These are phyloP conservation scores for Grus americana DNA, from an alignment of 2,113 vertebrate genomes.

Conservation along the genomic window DNA sequence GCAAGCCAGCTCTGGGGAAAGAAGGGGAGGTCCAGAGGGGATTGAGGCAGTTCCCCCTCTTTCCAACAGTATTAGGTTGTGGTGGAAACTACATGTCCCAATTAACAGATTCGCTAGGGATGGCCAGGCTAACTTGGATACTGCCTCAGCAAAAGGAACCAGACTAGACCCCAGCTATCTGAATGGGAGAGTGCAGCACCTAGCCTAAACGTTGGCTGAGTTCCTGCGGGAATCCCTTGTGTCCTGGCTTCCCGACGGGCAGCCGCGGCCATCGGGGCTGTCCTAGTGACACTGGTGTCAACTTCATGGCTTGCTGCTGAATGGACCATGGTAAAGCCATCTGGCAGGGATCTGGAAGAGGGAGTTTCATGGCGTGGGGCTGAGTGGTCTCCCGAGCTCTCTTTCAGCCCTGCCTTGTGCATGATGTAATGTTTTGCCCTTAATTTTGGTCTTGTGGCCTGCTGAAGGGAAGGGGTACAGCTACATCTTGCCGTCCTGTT, in stretches of 20 bases:
- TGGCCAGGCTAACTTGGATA: not conserved
- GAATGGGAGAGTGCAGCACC: not conserved
- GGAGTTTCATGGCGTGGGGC: not conserved
- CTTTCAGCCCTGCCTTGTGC: not conserved
- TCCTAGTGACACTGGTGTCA: not conserved
- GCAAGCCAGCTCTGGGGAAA: not conserved
- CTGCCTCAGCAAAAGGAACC: not conserved
- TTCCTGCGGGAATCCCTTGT: slow-evolving; percentile 38
- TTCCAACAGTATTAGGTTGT: not conserved
- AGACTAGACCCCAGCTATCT: not conserved
- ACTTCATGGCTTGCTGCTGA: not conserved
- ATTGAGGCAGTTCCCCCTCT: not conserved
- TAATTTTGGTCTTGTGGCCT: not conserved
- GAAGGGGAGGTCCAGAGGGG: not conserved
- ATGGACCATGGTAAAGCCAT: not conserved
- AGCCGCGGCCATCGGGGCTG: not conserved
- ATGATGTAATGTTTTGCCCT: not conserved
- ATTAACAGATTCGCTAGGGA: not conserved
- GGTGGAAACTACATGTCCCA: not conserved
- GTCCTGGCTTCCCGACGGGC: slow-evolving; percentile 2
- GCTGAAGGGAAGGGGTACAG: not conserved
- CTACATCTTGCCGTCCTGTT: not conserved
- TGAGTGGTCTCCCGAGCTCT: not conserved
- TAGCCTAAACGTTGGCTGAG: not conserved
- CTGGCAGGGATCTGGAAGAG: not conserved